Evolutionary conservation across 2,113 vertebrate species (phyloP).

Genomic region (Andinoacara biseriatus): DNA sequence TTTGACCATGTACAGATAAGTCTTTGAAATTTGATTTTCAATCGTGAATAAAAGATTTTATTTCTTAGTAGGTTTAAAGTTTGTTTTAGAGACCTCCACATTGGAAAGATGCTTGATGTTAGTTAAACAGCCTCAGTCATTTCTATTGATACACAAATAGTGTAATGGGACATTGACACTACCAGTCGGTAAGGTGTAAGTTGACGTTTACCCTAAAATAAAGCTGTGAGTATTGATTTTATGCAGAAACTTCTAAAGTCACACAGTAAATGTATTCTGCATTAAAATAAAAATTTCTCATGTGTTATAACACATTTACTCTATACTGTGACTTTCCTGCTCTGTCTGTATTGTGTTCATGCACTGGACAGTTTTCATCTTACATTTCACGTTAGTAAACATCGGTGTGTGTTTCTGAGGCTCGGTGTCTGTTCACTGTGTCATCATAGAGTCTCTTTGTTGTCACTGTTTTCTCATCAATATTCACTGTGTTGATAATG

Average conservation of each 20-base stretch:
- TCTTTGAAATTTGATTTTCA: too few species aligned
- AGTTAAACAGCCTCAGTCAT: neutral
- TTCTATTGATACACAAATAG: neutral
- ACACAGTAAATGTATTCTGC: neutral
- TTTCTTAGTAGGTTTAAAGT: neutral
- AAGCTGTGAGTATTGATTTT: neutral
- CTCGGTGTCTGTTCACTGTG: neutral
- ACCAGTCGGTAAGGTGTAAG: neutral
- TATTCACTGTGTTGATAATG: constrained; percentile 61
- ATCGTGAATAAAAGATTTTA: neutral
- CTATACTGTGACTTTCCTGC: neutral
- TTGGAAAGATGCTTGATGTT: neutral
- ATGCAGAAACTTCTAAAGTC: neutral
- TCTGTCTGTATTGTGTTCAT: neutral
- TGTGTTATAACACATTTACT: neutral
- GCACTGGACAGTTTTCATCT: neutral
- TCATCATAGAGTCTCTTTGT: constrained; percentile 49
- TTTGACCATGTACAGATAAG: too few species aligned
- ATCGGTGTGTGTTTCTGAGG: neutral
- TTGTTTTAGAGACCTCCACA: neutral
- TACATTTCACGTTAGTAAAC: neutral
- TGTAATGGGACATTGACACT: neutral
- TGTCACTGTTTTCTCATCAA: constrained; percentile 55
- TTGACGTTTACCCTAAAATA: neutral
- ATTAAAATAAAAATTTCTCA: neutral